Evolutionary conservation across 2,888 invertebrate species (phyloP), one percentile per base, ranked within the genome.

Genomic region (Drosophila vallismaia): DNA sequence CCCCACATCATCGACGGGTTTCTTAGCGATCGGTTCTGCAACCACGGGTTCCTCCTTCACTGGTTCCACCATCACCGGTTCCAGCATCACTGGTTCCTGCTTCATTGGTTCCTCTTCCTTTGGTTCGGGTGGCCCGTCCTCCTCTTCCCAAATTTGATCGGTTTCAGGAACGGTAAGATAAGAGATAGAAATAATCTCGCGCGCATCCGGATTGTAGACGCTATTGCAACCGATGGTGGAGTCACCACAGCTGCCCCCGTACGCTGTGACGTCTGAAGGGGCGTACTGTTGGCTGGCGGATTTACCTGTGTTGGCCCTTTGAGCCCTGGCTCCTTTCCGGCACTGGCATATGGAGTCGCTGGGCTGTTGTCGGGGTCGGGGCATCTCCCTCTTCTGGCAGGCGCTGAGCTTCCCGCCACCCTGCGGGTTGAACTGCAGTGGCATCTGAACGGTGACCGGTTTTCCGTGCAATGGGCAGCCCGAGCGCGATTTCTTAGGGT

Each of bases 361-460:
- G 7, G 5, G 8, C 38, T 51, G 7, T 1, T 29, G 36, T 3
- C n/a, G 19, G 42, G 7, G 12, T 12, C 19, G 44, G 53, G 26
- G 42, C 8, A 5, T 5, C 12, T 64, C 50, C 24, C 38, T 46
- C 19, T 12, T 12, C 12, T 12, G 48, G 6, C 54, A 33, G 9
- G 1, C n/a, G 8, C 55, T 7, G 4, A n/a, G 29, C 50, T 72
- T 49, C 26, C 82, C 62, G 0, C 73, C 69, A 12, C 66, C 68
- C 5, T 59, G 57, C n/a, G 85, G 68, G 70, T 86, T 75, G 6
- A 86, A 86, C 19, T 76, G 54, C 12, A 85, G 45, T 3, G 86
- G 83, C 83, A 87, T 85, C 48, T 67, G 66, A n/a, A 79, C 76
- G 1, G 76, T 87, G 1, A 77, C 68, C 2, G 79, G 76, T 1